Conservation (phyloP, 1,140 invertebrate genomes). For the Xylocopa sonorina region DNA sequence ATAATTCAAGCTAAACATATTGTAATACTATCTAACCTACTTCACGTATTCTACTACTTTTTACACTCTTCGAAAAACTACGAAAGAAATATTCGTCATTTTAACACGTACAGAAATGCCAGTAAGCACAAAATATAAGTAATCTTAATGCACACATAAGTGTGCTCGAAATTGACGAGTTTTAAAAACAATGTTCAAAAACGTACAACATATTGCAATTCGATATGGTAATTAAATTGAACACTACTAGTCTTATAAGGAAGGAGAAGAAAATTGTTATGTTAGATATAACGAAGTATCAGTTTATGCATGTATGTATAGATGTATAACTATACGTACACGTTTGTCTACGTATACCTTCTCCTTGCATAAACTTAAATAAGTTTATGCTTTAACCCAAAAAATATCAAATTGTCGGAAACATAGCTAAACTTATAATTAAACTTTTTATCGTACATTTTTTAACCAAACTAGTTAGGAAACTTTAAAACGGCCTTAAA, state of each 20-base stretch:
- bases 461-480: conserved; percentile 56
- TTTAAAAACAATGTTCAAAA: not conserved
- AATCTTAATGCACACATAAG: not conserved
- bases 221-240: conserved; percentile 24
- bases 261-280: conserved; percentile 21
- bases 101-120: conserved; percentile 46
- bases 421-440: conserved; percentile 37
- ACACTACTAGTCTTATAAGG: not conserved
- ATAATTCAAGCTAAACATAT: conserved; percentile 61
- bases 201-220: not conserved
- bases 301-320: not conserved
- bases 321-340: conserved; percentile 1
- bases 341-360: conserved; percentile 3
- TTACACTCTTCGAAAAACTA: conserved; percentile 54
- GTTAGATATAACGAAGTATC: not conserved
- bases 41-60: conserved; percentile 62
- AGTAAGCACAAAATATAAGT: conserved; percentile 61
- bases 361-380: conserved; percentile 22
- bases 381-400: conserved; percentile 39
- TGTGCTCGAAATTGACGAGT: conserved; percentile 22
- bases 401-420: conserved; percentile 21
- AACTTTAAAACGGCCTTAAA: conserved; percentile 65
- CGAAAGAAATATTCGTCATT: conserved; percentile 31
- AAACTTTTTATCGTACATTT: conserved; percentile 61
- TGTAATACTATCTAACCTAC: conserved; percentile 55